Conservation (phyloP, 2,888 invertebrate species). For the Drosophila setosimentum region DNA sequence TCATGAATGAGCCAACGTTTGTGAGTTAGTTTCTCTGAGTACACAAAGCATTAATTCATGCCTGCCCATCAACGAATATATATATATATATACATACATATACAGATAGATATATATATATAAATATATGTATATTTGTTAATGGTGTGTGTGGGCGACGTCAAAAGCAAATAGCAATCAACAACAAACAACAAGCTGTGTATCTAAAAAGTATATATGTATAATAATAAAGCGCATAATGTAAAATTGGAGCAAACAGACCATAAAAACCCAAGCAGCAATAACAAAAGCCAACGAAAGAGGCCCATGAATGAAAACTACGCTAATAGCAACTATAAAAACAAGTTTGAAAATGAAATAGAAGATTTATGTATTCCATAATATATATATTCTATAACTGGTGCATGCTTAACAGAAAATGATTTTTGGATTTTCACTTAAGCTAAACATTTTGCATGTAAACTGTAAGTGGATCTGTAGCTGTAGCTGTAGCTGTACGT, state of each 20-base stretch:
- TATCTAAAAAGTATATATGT: conserved; percentile 12
- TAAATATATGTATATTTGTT: not conserved
- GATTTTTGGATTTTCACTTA: conserved; percentile 49
- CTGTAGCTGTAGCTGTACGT: conserved; percentile 33
- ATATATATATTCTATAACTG: conserved; percentile 8
- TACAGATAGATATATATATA: not conserved
- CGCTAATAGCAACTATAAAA: conserved; percentile 54
- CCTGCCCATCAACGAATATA: conserved; percentile 15
- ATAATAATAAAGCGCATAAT: conserved; percentile 53
- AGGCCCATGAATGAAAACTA: conserved; percentile 67
- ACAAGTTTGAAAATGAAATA: conserved; percentile 26
- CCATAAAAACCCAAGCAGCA: conserved; percentile 58
- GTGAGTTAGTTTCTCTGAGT: not conserved
- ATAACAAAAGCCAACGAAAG: conserved; percentile 19
- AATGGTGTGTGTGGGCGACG: conserved; percentile 26
- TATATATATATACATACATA: not conserved
- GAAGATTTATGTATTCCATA: conserved; percentile 35
- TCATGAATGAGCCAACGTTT: conserved; percentile 23
- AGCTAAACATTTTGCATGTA: conserved; percentile 60
- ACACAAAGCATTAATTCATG: conserved; percentile 22
- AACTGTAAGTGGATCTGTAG: conserved; percentile 59
- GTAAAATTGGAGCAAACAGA: conserved; percentile 74
- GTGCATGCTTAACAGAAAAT: conserved; percentile 6
- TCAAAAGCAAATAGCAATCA: conserved; percentile 15
- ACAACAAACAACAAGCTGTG: conserved; percentile 3